Conservation (phyloP, 1,140 invertebrate species). For the Heliconius himera region DNA sequence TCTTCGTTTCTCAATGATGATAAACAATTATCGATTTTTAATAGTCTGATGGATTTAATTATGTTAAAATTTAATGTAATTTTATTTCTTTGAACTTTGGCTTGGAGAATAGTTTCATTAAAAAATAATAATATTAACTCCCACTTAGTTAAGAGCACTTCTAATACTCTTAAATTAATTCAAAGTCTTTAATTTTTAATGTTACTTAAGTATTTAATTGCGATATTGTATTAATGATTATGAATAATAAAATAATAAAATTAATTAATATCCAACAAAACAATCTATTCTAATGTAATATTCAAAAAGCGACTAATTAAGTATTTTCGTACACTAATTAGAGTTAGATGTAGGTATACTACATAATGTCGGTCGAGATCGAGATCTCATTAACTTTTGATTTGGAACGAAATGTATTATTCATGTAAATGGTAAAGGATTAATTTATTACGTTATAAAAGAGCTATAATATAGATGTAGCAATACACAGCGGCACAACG, state of each 20-base stretch:
- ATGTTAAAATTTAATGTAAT: too few species aligned
- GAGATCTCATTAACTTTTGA: not conserved
- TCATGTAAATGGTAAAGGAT: not conserved
- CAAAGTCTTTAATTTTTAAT: too few species aligned
- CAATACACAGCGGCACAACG: not conserved
- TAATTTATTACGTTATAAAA: not conserved
- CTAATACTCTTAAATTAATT: too few species aligned
- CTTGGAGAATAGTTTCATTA: too few species aligned
- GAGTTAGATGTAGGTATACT: not conserved
- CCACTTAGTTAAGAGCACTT: too few species aligned
- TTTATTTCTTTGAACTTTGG: too few species aligned
- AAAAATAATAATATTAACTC: too few species aligned
- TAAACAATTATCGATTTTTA: too few species aligned
- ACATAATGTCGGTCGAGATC: not conserved
- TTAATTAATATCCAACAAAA: not conserved
- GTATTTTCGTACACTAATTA: slow-evolving; percentile 3
- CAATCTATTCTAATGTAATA: not conserved
- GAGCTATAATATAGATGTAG: not conserved
- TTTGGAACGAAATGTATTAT: not conserved
- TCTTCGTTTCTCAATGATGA: too few species aligned
- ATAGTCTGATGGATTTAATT: too few species aligned
- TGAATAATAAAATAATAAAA: not conserved
- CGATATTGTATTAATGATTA: not conserved
- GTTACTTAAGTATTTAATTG: not conserved
- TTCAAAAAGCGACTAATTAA: not conserved